Conservation (phyloP, 2,888 invertebrate genomes). For the Melikaiella ostensackeni region DNA sequence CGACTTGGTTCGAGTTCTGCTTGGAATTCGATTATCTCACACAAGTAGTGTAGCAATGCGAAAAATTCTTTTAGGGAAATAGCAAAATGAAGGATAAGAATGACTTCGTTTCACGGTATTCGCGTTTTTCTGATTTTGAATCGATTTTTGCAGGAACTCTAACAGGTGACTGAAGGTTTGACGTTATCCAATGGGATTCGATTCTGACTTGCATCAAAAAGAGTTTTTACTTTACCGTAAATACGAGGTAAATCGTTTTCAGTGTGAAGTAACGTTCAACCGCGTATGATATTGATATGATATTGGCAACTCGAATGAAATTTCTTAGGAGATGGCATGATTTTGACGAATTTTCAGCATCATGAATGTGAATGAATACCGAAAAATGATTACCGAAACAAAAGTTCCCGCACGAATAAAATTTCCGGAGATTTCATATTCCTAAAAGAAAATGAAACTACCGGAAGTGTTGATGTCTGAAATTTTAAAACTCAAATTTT, state of each 20-base stretch:
- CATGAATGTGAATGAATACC: no score
- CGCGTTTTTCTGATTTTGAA: neutral
- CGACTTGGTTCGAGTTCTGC: slow-evolving; percentile 55
- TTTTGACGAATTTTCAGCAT: no score
- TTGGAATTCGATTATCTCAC: slow-evolving; percentile 60
- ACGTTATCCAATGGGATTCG: neutral
- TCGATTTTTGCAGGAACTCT: neutral
- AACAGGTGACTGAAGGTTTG: neutral
- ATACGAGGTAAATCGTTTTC: neutral
- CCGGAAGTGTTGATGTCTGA: no score
- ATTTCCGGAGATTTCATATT: no score
- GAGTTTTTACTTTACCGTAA: neutral
- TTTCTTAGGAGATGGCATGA: neutral
- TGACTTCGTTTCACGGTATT: slow-evolving; percentile 1
- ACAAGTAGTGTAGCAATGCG: slow-evolving; percentile 24
- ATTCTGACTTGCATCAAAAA: neutral
- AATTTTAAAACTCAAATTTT: no score
- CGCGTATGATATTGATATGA: neutral
- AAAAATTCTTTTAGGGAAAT: slow-evolving; percentile 38
- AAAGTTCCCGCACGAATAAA: no score
- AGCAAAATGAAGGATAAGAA: slow-evolving; percentile 19
- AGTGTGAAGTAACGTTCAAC: neutral
- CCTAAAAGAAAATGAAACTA: no score
- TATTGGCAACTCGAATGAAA: neutral
- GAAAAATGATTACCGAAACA: no score